Evolutionary conservation across 1,140 invertebrate species (phyloP).

Genomic region (Drosophila watanabei): DNA sequence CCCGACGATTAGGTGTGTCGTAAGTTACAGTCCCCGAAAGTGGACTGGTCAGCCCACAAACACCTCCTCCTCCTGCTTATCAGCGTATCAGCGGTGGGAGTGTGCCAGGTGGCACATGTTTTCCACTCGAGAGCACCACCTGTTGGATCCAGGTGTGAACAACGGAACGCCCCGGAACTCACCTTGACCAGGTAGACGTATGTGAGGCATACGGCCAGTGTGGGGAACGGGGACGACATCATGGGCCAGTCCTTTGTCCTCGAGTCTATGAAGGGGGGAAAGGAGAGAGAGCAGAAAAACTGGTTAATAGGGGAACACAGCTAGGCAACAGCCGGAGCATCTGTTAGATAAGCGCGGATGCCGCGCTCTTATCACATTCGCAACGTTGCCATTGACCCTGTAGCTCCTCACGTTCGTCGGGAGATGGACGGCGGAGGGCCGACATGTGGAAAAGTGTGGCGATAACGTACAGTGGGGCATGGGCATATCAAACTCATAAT

Average conservation of each 20-base stretch:
- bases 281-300: constrained; percentile 4
- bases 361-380: constrained; percentile 54
- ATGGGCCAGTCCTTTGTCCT: constrained; percentile 94
- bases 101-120: neutral
- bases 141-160: constrained; percentile 6
- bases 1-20: constrained; percentile 21
- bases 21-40: constrained; percentile 1
- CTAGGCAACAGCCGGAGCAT: constrained; percentile 15
- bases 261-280: constrained; percentile 87
- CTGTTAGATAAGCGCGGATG: constrained; percentile 49
- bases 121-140: constrained; percentile 49
- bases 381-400: constrained; percentile 66
- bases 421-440: neutral
- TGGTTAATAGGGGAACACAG: neutral
- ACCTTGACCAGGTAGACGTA: constrained; percentile 93
- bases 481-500: neutral
- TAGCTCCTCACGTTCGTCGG: constrained; percentile 34
- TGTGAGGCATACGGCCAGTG: constrained; percentile 90
- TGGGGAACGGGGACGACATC: constrained; percentile 94
- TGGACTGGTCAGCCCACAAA: constrained; percentile 15
- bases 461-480: constrained; percentile 10
- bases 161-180: constrained; percentile 86
- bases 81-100: constrained; percentile 3
- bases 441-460: constrained; percentile 16
- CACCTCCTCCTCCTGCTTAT: constrained; percentile 17